Conservation (phyloP, 2,797 vertebrate genomes). For the Gymnodraco acuticeps region DNA sequence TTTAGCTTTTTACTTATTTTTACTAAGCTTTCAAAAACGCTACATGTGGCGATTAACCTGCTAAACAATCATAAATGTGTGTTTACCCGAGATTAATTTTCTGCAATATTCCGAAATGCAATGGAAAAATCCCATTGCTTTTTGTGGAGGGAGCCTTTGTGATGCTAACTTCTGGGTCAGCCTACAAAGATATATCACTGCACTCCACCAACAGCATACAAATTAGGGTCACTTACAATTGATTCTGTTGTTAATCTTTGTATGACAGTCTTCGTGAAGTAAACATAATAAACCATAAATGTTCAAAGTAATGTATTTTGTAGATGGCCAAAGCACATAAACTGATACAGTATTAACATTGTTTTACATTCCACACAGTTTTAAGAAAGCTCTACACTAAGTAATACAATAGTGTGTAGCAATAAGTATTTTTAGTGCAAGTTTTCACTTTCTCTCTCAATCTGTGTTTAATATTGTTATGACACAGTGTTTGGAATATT, state of each 20-base stretch:
- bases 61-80: too few relatives aligned
- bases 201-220: too few relatives aligned
- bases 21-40: too few relatives aligned
- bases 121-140: too few relatives aligned
- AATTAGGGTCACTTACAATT: neutral
- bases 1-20: too few relatives aligned
- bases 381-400: neutral
- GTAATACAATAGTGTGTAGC: neutral
- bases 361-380: neutral
- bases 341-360: neutral
- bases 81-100: too few relatives aligned
- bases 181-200: too few relatives aligned
- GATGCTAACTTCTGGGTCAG: too few relatives aligned
- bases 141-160: too few relatives aligned
- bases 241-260: neutral
- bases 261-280: neutral
- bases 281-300: neutral
- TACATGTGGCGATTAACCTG: too few relatives aligned
- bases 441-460: neutral
- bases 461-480: conserved; percentile 35
- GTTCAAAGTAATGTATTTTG: neutral
- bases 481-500: conserved; percentile 43
- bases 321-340: neutral
- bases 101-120: too few relatives aligned
- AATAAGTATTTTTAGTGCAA: neutral